Evolutionary conservation across 2,113 vertebrate species (phyloP).

Genomic region (Oxyura jamaicensis): DNA sequence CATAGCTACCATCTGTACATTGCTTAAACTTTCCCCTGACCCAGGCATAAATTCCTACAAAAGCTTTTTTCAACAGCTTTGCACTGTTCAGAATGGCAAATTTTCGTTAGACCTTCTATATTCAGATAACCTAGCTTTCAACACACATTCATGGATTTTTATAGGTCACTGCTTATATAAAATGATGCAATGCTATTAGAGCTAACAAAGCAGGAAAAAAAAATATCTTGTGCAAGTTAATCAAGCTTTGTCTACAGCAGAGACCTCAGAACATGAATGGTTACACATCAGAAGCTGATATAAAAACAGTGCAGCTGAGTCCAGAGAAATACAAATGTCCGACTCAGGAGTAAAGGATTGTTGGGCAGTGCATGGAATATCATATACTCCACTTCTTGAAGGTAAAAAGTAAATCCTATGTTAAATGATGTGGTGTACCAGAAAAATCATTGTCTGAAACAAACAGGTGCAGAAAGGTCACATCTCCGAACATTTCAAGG

Average conservation of each 20-base stretch:
- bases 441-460: background rate
- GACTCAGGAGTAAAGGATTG: background rate
- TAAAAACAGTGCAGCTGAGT: background rate
- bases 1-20: slow-evolving; percentile 21
- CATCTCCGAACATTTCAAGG: background rate
- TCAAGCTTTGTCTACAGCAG: background rate
- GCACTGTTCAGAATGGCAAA: background rate
- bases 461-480: background rate
- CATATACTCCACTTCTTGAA: background rate
- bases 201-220: background rate
- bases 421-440: background rate
- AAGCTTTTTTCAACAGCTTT: background rate
- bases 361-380: background rate
- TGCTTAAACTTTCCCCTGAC: slow-evolving; percentile 2
- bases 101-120: background rate
- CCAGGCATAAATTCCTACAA: background rate
- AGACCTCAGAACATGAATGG: background rate
- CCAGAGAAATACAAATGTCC: background rate
- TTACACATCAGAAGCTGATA: background rate
- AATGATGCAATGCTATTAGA: background rate
- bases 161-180: background rate
- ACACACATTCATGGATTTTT: background rate
- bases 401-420: background rate
- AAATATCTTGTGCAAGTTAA: background rate
- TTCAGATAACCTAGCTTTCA: background rate